phyloP scores from a whole-genome alignment of 2,888 invertebrate species.

The Metellina segmentata region DNA sequence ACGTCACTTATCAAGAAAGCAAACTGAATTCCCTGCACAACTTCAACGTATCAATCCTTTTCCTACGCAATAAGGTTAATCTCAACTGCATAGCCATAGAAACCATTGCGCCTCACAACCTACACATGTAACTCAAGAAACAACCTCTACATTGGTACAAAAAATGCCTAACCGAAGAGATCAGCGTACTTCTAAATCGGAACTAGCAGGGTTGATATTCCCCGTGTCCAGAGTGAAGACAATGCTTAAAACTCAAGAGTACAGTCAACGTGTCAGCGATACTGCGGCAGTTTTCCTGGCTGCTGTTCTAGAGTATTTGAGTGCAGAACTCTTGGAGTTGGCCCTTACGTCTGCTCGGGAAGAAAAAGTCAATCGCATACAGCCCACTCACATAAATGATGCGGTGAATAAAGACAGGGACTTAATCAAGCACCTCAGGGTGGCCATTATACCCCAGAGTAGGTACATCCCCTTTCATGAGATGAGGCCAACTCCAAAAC shows the following conservation, averaged over 20 bases:
- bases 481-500: too few species aligned
- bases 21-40: too few species aligned
- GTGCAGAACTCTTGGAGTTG: neutral
- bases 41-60: too few species aligned
- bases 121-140: too few species aligned
- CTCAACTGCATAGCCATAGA: too few species aligned
- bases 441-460: neutral
- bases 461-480: neutral
- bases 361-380: neutral
- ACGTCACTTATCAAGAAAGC: too few species aligned
- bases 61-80: too few species aligned
- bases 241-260: constrained; percentile 6
- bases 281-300: constrained; percentile 27
- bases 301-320: constrained; percentile 8
- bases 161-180: neutral
- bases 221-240: constrained; percentile 19
- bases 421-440: neutral
- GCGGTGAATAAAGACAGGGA: constrained; percentile 20
- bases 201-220: constrained; percentile 14
- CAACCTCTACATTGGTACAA: too few species aligned
- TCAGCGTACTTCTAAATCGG: neutral
- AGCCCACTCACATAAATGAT: constrained; percentile 13
- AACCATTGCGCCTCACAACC: too few species aligned
- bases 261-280: neutral
- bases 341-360: neutral